These are phyloP conservation scores for Mythimna pallens DNA, from an alignment of 2,888 invertebrate species.

Conservation along the genomic window DNA sequence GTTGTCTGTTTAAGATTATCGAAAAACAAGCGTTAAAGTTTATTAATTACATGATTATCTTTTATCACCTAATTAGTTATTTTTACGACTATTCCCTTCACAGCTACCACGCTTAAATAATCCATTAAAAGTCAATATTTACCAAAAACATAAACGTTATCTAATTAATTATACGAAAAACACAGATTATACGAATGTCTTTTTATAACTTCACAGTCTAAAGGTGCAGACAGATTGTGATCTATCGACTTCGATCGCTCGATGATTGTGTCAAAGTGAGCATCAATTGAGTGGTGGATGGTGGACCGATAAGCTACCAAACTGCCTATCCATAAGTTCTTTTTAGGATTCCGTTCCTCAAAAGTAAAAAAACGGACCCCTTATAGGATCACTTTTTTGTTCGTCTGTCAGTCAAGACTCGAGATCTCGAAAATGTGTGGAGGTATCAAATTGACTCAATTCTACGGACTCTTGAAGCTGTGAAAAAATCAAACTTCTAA, in stretches of 20 bases:
- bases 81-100: constrained; percentile 15
- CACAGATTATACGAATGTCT: constrained; percentile 32
- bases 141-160: constrained; percentile 23
- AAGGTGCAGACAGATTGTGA: neutral
- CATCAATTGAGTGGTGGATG: neutral
- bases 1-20: no score
- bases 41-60: constrained; percentile 7
- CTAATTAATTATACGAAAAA: constrained; percentile 23
- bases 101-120: neutral
- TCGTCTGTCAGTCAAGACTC: no score
- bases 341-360: no score
- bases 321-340: no score
- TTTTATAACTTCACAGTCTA: constrained; percentile 14
- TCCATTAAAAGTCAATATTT: constrained; percentile 1
- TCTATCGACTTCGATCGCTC: neutral
- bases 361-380: no score
- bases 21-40: neutral
- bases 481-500: no score
- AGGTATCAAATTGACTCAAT: no score
- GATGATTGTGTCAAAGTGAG: neutral
- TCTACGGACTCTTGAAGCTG: no score
- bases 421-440: no score
- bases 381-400: no score
- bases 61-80: constrained; percentile 12
- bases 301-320: no score